Conservation (phyloP, 1,140 invertebrate genomes). For the Chrysomallon squamiferum region DNA sequence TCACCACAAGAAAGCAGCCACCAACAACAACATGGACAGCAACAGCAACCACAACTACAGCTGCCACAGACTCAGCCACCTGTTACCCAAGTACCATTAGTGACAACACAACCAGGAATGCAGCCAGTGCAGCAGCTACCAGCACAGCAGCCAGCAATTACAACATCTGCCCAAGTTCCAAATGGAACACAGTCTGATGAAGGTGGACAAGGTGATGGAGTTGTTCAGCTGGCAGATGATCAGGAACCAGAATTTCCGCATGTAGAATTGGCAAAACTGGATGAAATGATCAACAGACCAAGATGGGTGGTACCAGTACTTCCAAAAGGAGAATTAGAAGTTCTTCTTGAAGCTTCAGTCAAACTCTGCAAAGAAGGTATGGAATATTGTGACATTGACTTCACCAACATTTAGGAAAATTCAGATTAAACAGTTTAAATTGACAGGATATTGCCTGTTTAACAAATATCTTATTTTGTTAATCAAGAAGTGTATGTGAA, state of each 20-base stretch:
- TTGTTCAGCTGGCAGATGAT: constrained; percentile 39
- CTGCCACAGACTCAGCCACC: constrained; percentile 17
- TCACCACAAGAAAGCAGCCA: constrained; percentile 53
- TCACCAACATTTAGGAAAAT: too few species aligned
- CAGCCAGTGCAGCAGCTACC: constrained; percentile 16
- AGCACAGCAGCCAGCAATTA: neutral
- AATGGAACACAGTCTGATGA: constrained; percentile 20
- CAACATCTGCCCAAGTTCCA: constrained; percentile 4
- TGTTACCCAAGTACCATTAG: neutral
- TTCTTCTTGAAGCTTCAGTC: constrained; percentile 87
- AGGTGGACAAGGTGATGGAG: constrained; percentile 39
- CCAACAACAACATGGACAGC: constrained; percentile 23
- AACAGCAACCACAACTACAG: constrained; percentile 10
- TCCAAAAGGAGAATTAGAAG: constrained; percentile 94
- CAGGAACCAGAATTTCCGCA: constrained; percentile 82
- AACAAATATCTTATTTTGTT: too few species aligned
- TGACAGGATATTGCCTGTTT: too few species aligned
- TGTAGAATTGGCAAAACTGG: constrained; percentile 82
- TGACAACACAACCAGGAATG: constrained; percentile 7
- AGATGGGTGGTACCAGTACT: constrained; percentile 97
- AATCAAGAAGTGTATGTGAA: too few species aligned
- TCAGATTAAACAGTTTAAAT: too few species aligned
- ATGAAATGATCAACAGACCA: constrained; percentile 88
- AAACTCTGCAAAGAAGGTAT: constrained; percentile 81
- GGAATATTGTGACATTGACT: neutral